phyloP scores from a whole-genome alignment of 2,888 invertebrate species.

The Cremastinae sp. region DNA sequence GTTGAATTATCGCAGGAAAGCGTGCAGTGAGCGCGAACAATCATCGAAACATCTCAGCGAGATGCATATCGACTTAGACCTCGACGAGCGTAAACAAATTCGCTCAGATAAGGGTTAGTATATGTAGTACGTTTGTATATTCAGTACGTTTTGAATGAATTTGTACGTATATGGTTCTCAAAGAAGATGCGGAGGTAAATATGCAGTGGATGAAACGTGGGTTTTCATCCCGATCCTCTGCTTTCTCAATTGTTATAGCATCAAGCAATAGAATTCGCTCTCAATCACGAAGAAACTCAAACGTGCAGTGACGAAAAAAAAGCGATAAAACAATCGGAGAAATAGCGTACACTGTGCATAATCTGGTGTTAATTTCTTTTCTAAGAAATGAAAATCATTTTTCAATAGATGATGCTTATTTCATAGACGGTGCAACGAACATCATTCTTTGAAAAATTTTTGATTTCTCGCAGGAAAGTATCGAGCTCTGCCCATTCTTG shows the following conservation, averaged over 20 bases:
- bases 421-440: too few relatives aligned
- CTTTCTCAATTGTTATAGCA: conserved; percentile 13
- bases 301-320: conserved; percentile 50
- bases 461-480: too few relatives aligned
- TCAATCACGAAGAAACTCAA: conserved; percentile 48
- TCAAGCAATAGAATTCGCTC: conserved; percentile 15
- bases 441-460: too few relatives aligned
- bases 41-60: conserved; percentile 38
- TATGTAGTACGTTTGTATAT: conserved; percentile 16
- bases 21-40: conserved; percentile 27
- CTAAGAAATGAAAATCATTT: too few relatives aligned
- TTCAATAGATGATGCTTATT: too few relatives aligned
- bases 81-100: not conserved
- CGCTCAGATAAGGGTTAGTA: not conserved
- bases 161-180: conserved; percentile 49
- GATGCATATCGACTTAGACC: conserved; percentile 42
- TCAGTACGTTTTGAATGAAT: conserved; percentile 19
- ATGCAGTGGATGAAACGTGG: conserved; percentile 51
- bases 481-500: too few relatives aligned
- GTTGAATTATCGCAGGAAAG: conserved; percentile 52
- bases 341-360: not conserved
- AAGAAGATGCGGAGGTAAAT: conserved; percentile 43
- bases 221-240: conserved; percentile 43
- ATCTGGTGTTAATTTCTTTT: too few relatives aligned
- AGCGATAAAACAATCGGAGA: conserved; percentile 12